Base-by-base conservation (phyloP, 2,113 vertebrate genomes). In the Pteronura brasiliensis region DNA sequence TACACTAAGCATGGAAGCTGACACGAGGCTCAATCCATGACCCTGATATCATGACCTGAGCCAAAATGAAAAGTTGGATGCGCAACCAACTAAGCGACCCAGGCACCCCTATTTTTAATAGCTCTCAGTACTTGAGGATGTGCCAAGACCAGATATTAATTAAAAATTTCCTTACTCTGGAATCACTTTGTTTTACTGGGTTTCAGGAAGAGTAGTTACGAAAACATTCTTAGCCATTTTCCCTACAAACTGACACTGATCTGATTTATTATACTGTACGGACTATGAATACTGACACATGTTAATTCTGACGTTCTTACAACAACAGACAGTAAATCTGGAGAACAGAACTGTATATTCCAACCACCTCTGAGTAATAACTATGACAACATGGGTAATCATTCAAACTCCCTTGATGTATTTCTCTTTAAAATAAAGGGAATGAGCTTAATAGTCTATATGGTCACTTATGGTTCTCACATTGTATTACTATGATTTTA, bases 401-500 rank as follows among this genome's bases (percentile, higher is more conserved):
- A 87, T 71, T 55, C 72, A 89, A 42, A 88, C 6, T 57, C 36
- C 67, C 27, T 57, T 44, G 1, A 25, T 17, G 39, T 29, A 57
- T 65, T 96, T 93, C 36, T 34, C 15, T 52, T 71, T 5, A 93
- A 90, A 83, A 84, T 55, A 93, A 76, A 11, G 4, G 3, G 12
- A 14, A 7, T 77, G 15, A 82, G 7, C 42, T 77, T 94, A 15
- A 83, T 76, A 92, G 72, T 61, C 39, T 61, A 42, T 74, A 74
- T 49, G 31, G 42, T 57, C 14, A 84, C 15, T n/a, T 52, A 47
- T 63, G 44, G 27, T 74, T 94, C 25, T 84, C 96, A 96, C 25
- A 65, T 31, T 84, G 4, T 65, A 84, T 61, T 90, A 95, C 39
- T 69, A 79, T 86, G n/a, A 90, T 72, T 93, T 82, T 71, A 95